Evolutionary conservation across 37 sponge, comb jelly and placozoan genomes (phyloP).

Genomic region (Hexactinellida sp.): DNA sequence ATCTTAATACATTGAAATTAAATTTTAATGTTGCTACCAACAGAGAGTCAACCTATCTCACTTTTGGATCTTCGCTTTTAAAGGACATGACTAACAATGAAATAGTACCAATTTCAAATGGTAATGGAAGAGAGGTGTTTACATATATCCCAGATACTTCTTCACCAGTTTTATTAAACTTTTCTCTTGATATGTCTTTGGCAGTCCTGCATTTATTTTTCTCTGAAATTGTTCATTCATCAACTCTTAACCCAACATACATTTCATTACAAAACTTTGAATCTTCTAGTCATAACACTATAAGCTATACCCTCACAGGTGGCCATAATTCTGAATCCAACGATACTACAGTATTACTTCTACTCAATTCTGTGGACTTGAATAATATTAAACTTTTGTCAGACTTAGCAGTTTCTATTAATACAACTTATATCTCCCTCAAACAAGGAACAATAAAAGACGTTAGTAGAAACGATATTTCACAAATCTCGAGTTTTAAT

Average conservation of each 20-base stretch:
- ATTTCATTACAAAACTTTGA: conserved; percentile 37
- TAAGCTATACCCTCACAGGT: not conserved
- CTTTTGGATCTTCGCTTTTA: conserved; percentile 14
- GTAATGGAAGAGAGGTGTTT: not conserved
- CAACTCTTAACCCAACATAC: conserved; percentile 20
- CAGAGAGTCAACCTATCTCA: conserved; percentile 12
- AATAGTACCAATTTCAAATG: not conserved
- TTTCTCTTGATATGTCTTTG: conserved; percentile 28
- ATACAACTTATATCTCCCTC: conserved; percentile 45
- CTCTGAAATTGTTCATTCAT: conserved; percentile 16
- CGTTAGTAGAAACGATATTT: conserved; percentile 43
- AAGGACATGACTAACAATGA: conserved; percentile 33
- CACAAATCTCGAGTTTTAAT: conserved; percentile 10
- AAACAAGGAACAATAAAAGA: conserved; percentile 33
- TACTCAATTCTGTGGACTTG: conserved; percentile 47
- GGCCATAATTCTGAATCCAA: conserved; percentile 9
- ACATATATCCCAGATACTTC: conserved; percentile 22
- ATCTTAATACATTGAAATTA: conserved; percentile 34
- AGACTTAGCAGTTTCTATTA: conserved; percentile 31
- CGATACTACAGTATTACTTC: conserved; percentile 33
- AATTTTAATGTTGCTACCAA: conserved; percentile 14
- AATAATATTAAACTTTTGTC: conserved; percentile 43
- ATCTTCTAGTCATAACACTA: not conserved
- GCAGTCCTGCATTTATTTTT: conserved; percentile 25
- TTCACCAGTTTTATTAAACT: conserved; percentile 21